phyloP scores from a whole-genome alignment of 2,113 vertebrate genomes.

The Boulengeromyrus knoepffleri region DNA sequence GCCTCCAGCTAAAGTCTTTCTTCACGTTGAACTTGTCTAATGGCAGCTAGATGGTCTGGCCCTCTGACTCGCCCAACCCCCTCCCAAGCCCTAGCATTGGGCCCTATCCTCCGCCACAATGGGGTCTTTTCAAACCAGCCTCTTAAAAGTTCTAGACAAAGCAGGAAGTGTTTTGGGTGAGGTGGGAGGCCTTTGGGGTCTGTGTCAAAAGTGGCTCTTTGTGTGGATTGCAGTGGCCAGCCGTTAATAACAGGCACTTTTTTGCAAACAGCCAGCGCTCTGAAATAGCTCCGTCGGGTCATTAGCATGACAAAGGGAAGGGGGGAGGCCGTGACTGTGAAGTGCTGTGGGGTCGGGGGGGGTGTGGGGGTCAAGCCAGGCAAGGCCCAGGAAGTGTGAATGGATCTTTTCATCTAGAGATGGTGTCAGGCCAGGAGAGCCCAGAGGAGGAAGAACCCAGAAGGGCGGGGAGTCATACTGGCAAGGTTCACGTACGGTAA shows the following conservation, averaged over 20 bases:
- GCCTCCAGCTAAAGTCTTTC: neutral
- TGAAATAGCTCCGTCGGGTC: constrained; percentile 49
- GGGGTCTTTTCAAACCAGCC: constrained; percentile 3
- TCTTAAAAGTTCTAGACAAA: constrained; percentile 18
- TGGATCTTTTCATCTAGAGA: constrained; percentile 14
- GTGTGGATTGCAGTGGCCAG: constrained; percentile 44
- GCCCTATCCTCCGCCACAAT: neutral
- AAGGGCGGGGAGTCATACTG: neutral
- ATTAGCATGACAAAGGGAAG: constrained; percentile 66
- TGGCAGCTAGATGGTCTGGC: neutral
- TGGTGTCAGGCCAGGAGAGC: neutral
- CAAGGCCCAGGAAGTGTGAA: constrained; percentile 9
- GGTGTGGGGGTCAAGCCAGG: neutral
- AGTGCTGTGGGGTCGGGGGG: neutral
- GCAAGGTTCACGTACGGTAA: neutral
- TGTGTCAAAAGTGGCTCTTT: constrained; percentile 57
- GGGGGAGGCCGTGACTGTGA: constrained; percentile 13
- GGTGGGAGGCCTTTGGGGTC: constrained; percentile 51
- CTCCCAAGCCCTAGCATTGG: neutral
- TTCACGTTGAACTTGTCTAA: constrained; percentile 16
- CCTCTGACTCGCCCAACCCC: neutral
- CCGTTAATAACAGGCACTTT: constrained; percentile 59
- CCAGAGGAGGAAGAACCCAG: neutral
- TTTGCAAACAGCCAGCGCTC: constrained; percentile 55
- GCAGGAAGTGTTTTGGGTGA: constrained; percentile 52